phyloP scores from a whole-genome alignment of 1,140 invertebrate species.

The Anoplolepis gracilipes region DNA sequence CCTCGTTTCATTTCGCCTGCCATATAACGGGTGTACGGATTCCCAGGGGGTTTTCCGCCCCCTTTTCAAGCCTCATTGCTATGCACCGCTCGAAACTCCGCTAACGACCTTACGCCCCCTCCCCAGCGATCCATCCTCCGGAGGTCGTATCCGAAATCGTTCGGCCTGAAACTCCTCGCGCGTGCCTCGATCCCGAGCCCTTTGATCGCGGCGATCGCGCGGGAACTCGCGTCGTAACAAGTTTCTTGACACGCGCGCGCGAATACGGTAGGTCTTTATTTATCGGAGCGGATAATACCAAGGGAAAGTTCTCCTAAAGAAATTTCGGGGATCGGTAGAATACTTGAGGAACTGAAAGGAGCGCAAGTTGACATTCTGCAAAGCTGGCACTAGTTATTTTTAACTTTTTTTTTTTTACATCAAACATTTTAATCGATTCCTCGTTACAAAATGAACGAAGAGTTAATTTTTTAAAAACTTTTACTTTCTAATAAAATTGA shows the following conservation, averaged over 20 bases:
- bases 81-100: slow-evolving; percentile 82
- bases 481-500: not conserved
- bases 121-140: slow-evolving; percentile 10
- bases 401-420: not conserved
- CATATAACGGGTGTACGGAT: slow-evolving; percentile 81
- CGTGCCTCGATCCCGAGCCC: not conserved
- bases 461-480: not conserved
- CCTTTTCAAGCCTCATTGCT: slow-evolving; percentile 81
- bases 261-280: slow-evolving; percentile 7
- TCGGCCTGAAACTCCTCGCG: slow-evolving; percentile 1
- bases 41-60: slow-evolving; percentile 83
- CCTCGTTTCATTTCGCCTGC: slow-evolving; percentile 66
- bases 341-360: not conserved
- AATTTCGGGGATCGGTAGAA: not conserved
- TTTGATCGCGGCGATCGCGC: slow-evolving; percentile 46
- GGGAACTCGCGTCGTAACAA: not conserved
- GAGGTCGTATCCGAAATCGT: slow-evolving; percentile 61
- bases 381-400: not conserved
- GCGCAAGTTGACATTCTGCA: not conserved
- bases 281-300: slow-evolving; percentile 7
- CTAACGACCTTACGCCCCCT: slow-evolving; percentile 82
- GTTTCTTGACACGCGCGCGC: slow-evolving; percentile 4
- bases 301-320: not conserved
- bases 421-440: not conserved
- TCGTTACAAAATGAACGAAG: not conserved